Conservation (phyloP, 2,797 vertebrate species). For the Eulemur coronatus region DNA sequence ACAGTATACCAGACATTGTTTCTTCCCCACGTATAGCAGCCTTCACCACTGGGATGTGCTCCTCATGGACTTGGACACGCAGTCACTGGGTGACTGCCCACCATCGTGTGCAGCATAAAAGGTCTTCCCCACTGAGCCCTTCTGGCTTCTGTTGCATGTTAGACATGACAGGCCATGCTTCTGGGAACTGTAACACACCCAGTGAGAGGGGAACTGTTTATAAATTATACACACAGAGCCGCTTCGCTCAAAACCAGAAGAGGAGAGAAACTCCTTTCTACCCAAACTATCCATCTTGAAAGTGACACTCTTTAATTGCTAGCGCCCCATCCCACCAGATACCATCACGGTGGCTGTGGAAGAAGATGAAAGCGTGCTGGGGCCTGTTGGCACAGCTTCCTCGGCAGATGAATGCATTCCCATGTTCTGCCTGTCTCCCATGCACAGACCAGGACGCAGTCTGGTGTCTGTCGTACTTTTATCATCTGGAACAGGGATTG, state of each 20-base stretch:
- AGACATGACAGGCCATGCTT: slow-evolving; percentile 90
- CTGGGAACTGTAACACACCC: slow-evolving; percentile 92
- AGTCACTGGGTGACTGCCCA: slow-evolving; percentile 65
- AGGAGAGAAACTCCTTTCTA: slow-evolving; percentile 86
- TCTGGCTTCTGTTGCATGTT: slow-evolving; percentile 86
- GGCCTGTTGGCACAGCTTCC: slow-evolving; percentile 78
- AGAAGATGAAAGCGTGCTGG: slow-evolving; percentile 84
- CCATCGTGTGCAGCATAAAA: slow-evolving; percentile 56
- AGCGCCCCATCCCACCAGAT: slow-evolving; percentile 60
- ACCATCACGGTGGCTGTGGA: slow-evolving; percentile 73
- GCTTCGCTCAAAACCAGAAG: slow-evolving; percentile 81
- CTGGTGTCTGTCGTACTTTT: slow-evolving; percentile 81
- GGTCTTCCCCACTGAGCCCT: slow-evolving; percentile 63
- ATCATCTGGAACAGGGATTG: slow-evolving; percentile 67
- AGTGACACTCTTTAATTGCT: slow-evolving; percentile 89
- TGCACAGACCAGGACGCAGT: slow-evolving; percentile 57
- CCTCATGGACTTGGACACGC: not conserved
- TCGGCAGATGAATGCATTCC: slow-evolving; percentile 63
- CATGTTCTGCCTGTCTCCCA: slow-evolving; percentile 75
- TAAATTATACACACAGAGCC: slow-evolving; percentile 88
- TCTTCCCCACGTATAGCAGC: slow-evolving; percentile 15
- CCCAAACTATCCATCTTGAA: slow-evolving; percentile 88
- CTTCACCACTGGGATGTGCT: not conserved
- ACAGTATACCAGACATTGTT: not conserved
- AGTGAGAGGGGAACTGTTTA: slow-evolving; percentile 86